Evolutionary conservation across 2,888 invertebrate species (phyloP), one percentile per base, ranked within the genome.

Genomic region (Drosophila tripunctata): DNA sequence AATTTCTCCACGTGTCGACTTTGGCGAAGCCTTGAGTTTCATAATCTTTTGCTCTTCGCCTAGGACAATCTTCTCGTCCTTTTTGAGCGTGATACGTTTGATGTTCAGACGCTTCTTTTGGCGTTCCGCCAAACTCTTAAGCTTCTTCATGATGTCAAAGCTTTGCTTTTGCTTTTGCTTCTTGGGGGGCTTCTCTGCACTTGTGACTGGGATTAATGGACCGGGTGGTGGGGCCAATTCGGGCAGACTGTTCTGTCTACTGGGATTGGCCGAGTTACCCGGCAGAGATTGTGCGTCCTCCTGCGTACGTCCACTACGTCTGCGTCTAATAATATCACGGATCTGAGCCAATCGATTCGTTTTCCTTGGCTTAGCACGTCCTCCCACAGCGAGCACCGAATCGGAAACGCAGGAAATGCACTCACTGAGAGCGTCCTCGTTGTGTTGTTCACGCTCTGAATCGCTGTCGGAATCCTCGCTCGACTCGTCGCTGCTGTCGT

Each of bases 41-140:
- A 94, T 91, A 69, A 94, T 94, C 91, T 94, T 93, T 83, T 94
- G 93, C 55, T 90, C 83, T 55, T 93, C 93, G 5, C 89, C 89
- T 1, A 91, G 70, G 10, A 89, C 78, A 63, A 93, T 93, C 88
- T 92, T 92, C 84, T 93, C 93, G 71, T 90, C 88, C 54, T 90
- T 90, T 24, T 88, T 88, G 17, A 92, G 76, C 8, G 90, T 82
- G 10, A 91, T 88, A 40, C 89, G 90, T 57, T 89, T 91, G 40
- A 92, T 91, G 4, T 89, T 88, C 24, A 90, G 65, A 62, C 94
- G 94, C 92, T 78, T 93, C 92, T 90, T 93, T 89, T 79, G 94
- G 92, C 93, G 93, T 76, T 94, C 94, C 14, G 94, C 94, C 90
- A 94, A 92, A 73, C 93, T 93, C 89, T 93, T 94, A 17, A 94